These are phyloP conservation scores for Lophura nycthemera DNA, from an alignment of 2,113 vertebrate genomes.

Conservation along the genomic window DNA sequence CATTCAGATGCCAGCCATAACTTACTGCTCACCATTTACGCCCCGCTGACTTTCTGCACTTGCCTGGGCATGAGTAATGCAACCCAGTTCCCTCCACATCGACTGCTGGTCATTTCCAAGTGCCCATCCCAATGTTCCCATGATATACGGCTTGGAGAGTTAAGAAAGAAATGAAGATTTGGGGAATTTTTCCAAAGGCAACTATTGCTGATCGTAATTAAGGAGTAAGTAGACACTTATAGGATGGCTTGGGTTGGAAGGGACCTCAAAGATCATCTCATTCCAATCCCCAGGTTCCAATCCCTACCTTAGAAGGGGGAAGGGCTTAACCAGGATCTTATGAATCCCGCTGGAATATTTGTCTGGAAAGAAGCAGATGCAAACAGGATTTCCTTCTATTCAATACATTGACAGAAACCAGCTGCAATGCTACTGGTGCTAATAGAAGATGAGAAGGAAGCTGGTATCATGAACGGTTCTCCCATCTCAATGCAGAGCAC, in stretches of 20 bases:
- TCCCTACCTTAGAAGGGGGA: not conserved
- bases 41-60: not conserved
- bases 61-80: not conserved
- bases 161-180: not conserved
- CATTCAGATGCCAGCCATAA: slow-evolving; percentile 34
- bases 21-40: not conserved
- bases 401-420: accelerated
- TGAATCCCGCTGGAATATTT: not conserved
- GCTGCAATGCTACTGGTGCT: not conserved
- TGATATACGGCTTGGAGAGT: accelerated
- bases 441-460: not conserved
- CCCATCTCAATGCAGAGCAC: not conserved
- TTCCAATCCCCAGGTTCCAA: no score
- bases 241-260: no score
- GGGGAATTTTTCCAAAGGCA: not conserved
- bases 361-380: not conserved
- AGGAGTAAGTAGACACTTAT: not conserved
- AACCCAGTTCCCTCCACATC: not conserved
- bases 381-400: not conserved
- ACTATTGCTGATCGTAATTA: not conserved
- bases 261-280: no score
- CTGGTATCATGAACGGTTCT: not conserved
- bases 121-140: accelerated
- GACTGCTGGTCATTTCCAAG: not conserved
- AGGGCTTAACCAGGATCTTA: accelerated